Evolutionary conservation across 2,113 vertebrate species (phyloP).

Genomic region (Myodes glareolus): DNA sequence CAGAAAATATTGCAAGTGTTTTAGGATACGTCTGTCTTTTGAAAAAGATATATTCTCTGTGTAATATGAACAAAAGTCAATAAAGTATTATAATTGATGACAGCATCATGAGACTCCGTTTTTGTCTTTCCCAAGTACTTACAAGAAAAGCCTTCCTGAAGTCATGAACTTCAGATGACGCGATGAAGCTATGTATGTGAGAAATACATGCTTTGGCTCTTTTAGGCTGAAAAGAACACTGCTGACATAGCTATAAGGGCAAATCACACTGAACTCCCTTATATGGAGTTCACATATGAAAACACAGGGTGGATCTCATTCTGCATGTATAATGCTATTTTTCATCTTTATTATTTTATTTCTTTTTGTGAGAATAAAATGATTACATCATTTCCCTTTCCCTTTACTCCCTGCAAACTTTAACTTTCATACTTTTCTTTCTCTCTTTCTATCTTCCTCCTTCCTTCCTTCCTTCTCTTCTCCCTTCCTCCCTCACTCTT

Average conservation of each 20-base stretch:
- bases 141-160: neutral
- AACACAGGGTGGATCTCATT: neutral
- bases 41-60: neutral
- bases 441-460: neutral
- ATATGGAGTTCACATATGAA: neutral
- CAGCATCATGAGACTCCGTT: neutral
- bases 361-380: neutral
- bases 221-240: neutral
- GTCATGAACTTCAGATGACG: rapidly evolving
- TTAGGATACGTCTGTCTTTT: neutral
- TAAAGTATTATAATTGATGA: neutral
- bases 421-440: neutral
- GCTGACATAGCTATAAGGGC: neutral
- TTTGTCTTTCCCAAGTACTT: neutral
- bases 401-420: neutral
- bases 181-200: neutral
- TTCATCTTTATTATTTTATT: neutral
- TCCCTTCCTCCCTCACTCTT: neutral
- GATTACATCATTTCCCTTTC: neutral
- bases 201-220: neutral
- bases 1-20: neutral
- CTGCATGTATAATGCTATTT: neutral
- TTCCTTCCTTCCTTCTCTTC: neutral
- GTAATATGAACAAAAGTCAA: neutral
- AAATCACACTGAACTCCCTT: neutral